Base-by-base conservation (phyloP, 2,888 invertebrate species). In the Melanostoma scalare region DNA sequence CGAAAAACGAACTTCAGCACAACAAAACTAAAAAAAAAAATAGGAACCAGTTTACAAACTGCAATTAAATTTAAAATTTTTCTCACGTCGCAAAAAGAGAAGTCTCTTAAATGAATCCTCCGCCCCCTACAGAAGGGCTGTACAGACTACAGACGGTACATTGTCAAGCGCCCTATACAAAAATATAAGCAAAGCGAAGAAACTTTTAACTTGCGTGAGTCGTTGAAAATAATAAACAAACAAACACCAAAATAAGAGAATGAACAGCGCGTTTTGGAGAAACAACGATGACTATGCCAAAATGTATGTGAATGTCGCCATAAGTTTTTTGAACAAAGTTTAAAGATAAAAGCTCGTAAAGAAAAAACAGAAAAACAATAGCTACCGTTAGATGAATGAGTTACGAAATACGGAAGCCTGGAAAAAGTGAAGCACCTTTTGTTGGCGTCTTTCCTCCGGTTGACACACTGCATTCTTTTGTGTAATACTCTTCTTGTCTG, bases 61-160 rank as follows among this genome's bases (percentile, higher is more conserved):
- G 81, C 81, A 81, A 81, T 81, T 81, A 81, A 81, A 81, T 81
- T 81, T 77, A 50, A 31, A 73, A 81, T 81, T 81, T 72, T 60
- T 61, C 77, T 78, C 82, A 82, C 82, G 82, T 73, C 73, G 35
- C 40, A 38, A n/a, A 44, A 48, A 33, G 35, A 36, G 61, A 67
- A 72, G 46, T 60, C 71, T 60, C 61, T 76, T 53, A 67, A 81
- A 67, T 33, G 50, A 65, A 69, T 53, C 63, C 52, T 40, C 63
- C 56, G 40, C 35, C 10, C 1, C 20, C 20, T 20, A 1, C 20
- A 20, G 20, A 20, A 20, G 20, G 20, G 20, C 20, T 36, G 20
- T 20, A 10, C 30, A 2, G 3, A 4, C n/a, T 58, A 1, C 10
- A 33, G 31, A 6, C 10, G n/a, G 33, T 1, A 36, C 36, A 6